A percentile compares a stretch with the other conserved stretches of the same genome.
Conservation (phyloP, 2,113 vertebrate genomes). For the Chroicocephalus ridibundus region DNA sequence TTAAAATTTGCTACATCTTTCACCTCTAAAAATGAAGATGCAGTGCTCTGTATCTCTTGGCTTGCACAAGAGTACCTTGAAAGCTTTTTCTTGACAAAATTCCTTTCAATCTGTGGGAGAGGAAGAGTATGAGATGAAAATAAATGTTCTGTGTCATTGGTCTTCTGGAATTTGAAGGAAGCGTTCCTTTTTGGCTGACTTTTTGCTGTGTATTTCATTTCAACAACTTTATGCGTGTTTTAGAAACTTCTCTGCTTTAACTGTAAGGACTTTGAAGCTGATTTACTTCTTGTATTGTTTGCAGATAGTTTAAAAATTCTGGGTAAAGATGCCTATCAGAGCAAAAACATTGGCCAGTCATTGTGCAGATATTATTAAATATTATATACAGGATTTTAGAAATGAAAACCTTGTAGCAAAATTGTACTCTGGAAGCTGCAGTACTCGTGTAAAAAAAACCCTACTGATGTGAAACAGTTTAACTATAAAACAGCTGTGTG, state of each 20-base stretch:
- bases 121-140: background rate
- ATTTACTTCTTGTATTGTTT: background rate
- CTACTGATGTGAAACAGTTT: background rate
- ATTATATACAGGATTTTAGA: background rate
- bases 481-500: constrained; percentile 19
- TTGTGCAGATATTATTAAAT: background rate
- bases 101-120: background rate
- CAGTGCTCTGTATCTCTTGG: background rate
- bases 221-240: background rate
- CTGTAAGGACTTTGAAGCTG: background rate
- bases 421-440: background rate
- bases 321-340: background rate
- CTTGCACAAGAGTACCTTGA: background rate
- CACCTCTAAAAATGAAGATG: background rate
- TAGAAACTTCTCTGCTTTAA: background rate
- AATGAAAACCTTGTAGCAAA: background rate
- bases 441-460: background rate
- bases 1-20: background rate
- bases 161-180: background rate
- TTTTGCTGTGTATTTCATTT: background rate
- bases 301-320: background rate
- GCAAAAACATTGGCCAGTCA: background rate
- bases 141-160: background rate
- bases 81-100: background rate
- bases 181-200: background rate